Conservation (phyloP, 2,113 vertebrate species). For the Hepsetus odoe region DNA sequence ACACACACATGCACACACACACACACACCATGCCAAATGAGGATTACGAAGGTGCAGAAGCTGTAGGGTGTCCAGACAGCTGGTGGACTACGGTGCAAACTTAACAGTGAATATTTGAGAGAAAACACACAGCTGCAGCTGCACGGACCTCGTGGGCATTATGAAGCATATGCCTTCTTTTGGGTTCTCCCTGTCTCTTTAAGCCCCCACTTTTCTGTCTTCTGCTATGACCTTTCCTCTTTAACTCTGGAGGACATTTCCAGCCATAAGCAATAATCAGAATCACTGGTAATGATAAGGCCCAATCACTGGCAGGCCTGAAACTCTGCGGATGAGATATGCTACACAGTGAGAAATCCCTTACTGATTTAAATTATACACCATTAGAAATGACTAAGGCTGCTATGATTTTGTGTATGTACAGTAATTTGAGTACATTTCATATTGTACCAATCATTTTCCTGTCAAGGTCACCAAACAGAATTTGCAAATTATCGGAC, state of each 20-base stretch:
- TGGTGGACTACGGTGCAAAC: background rate
- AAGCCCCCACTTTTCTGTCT: background rate
- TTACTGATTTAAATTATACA: too few relatives aligned
- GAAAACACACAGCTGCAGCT: background rate
- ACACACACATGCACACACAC: conserved; percentile 1
- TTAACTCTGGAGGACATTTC: conserved; percentile 13
- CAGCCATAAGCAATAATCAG: conserved; percentile 3
- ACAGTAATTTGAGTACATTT: too few relatives aligned
- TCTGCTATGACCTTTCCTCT: background rate
- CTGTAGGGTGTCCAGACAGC: conserved; percentile 16
- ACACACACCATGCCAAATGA: conserved; percentile 27
- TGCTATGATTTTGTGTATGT: background rate
- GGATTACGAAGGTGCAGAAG: conserved; percentile 24
- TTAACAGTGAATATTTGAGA: background rate
- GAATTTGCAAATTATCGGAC: too few relatives aligned
- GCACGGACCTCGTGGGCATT: background rate
- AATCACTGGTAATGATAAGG: conserved; percentile 14
- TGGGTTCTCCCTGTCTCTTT: background rate
- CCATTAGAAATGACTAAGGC: background rate
- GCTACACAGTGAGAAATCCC: background rate
- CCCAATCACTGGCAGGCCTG: background rate
- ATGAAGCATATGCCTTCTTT: background rate
- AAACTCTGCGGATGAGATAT: background rate
- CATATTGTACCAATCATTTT: too few relatives aligned
- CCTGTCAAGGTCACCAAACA: too few relatives aligned